These are phyloP conservation scores for Lasiurus cinereus DNA, from an alignment of 2,113 vertebrate genomes.

Conservation along the genomic window DNA sequence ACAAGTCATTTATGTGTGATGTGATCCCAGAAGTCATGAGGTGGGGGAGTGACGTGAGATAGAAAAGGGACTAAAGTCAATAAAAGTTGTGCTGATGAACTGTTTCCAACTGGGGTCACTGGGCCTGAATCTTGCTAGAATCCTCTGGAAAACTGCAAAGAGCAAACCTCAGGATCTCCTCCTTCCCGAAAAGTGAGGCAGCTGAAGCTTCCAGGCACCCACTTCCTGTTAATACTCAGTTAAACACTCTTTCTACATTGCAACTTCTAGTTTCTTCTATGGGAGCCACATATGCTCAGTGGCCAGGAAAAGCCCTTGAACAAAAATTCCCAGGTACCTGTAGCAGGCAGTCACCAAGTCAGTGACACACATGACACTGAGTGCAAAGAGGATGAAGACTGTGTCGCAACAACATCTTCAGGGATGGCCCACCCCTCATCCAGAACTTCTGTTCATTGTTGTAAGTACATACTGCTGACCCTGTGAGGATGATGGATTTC, in stretches of 20 bases:
- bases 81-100: not conserved
- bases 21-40: not conserved
- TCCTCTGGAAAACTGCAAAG: not conserved
- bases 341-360: no score
- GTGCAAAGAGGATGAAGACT: no score
- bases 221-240: not conserved
- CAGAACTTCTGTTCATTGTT: not conserved
- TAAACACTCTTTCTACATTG: not conserved
- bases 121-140: not conserved
- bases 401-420: not conserved
- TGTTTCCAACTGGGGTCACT: not conserved
- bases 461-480: not conserved
- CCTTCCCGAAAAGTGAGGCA: not conserved
- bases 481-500: not conserved
- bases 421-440: not conserved
- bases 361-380: not conserved
- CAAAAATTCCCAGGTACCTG: not conserved
- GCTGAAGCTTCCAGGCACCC: not conserved
- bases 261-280: not conserved
- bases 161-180: not conserved
- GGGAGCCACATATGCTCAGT: not conserved
- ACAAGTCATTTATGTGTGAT: not conserved
- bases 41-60: fast-evolving
- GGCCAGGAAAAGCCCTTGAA: not conserved
- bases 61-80: not conserved